Conservation (phyloP, 2,888 invertebrate species). For the Shargacucullia verbasci region DNA sequence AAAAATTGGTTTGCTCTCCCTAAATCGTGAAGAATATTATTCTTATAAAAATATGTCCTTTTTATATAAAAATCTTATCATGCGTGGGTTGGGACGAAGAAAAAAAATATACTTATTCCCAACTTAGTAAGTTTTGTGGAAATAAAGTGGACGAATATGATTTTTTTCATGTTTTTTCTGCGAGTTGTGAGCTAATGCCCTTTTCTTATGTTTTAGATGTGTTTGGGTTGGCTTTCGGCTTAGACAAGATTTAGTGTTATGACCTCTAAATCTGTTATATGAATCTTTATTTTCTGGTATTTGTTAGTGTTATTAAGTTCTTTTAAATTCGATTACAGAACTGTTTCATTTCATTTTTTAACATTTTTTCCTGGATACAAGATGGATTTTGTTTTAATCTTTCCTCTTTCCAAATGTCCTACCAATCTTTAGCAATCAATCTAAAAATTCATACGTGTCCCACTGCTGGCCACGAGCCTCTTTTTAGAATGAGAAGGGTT, state of each 20-base stretch:
- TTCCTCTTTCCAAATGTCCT: too few relatives aligned
- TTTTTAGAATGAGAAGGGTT: too few relatives aligned
- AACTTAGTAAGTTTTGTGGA: neutral
- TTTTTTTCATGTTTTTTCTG: neutral
- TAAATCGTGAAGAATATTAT: constrained; percentile 8
- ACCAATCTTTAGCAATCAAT: too few relatives aligned
- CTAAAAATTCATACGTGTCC: too few relatives aligned
- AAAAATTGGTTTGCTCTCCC: constrained; percentile 25
- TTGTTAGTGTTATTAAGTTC: too few relatives aligned
- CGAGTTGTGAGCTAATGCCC: neutral
- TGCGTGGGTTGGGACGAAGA: neutral
- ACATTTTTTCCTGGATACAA: too few relatives aligned
- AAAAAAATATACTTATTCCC: neutral
- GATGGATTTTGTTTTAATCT: too few relatives aligned
- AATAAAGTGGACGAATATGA: neutral
- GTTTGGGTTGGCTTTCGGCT: neutral
- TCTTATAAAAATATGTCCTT: neutral
- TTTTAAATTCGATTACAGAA: too few relatives aligned
- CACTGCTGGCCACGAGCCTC: too few relatives aligned
- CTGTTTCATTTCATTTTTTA: too few relatives aligned
- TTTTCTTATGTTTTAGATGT: neutral
- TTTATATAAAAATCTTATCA: neutral
- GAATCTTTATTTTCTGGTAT: too few relatives aligned
- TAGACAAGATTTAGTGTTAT: neutral
- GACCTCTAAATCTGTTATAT: too few relatives aligned